phyloP scores from a whole-genome alignment of 1,140 invertebrate genomes.

The Drosophila arawakana region DNA sequence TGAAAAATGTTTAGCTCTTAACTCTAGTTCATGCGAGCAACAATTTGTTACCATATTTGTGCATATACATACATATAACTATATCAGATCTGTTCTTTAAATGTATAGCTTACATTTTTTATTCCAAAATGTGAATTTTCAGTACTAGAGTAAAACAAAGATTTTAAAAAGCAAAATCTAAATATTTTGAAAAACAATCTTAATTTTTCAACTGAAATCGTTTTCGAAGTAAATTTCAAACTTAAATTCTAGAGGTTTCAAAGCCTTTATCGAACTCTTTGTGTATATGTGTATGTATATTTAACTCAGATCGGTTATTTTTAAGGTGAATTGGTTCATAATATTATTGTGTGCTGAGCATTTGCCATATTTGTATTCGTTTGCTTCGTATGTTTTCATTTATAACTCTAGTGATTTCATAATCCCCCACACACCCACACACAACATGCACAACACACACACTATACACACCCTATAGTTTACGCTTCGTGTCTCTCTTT shows the following conservation, averaged over 20 bases:
- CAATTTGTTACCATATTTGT: slow-evolving; percentile 40
- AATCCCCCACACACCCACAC: slow-evolving; percentile 5
- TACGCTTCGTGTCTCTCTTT: slow-evolving; percentile 38
- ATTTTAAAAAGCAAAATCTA: no score
- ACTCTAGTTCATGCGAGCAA: slow-evolving; percentile 62
- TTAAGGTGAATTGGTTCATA: slow-evolving; percentile 44
- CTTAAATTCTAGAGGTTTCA: not conserved
- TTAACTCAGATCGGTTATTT: slow-evolving; percentile 6
- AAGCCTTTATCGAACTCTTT: not conserved
- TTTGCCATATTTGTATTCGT: slow-evolving; percentile 51
- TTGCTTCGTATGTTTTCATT: slow-evolving; percentile 62
- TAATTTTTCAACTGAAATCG: no score
- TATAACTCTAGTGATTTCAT: slow-evolving; percentile 12
- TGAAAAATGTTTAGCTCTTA: slow-evolving; percentile 2
- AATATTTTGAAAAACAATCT: no score
- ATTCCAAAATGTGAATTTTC: no score
- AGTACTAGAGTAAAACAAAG: no score
- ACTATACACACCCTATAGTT: slow-evolving; percentile 19
- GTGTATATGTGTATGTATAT: slow-evolving; percentile 2
- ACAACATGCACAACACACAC: slow-evolving; percentile 26
- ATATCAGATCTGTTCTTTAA: not conserved
- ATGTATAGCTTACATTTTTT: not conserved
- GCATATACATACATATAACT: not conserved
- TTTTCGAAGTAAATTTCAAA: no score
- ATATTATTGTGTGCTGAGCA: slow-evolving; percentile 66